These are phyloP conservation scores for Apis laboriosa DNA, from an alignment of 1,140 invertebrate species.

Conservation along the genomic window DNA sequence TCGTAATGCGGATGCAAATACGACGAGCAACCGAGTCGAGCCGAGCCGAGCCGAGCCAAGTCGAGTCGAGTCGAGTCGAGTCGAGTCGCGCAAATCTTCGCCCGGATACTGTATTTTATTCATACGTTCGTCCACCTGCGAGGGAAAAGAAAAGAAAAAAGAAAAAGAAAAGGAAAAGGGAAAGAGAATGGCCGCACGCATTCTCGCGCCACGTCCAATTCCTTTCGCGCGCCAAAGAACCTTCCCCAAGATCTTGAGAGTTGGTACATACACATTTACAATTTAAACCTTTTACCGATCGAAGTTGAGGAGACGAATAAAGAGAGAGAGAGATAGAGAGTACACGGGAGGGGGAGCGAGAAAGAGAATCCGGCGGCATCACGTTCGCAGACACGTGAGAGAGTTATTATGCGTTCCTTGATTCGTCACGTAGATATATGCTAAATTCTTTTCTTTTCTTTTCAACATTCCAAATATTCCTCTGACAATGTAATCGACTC, in stretches of 20 bases:
- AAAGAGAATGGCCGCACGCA: not conserved
- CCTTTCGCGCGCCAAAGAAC: not conserved
- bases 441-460: not conserved
- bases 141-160: not conserved
- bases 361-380: slow-evolving; percentile 17
- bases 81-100: slow-evolving; percentile 61
- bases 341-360: too few species aligned
- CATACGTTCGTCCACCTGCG: slow-evolving; percentile 58
- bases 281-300: slow-evolving; percentile 36
- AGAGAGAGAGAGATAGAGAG: not conserved
- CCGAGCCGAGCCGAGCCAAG: slow-evolving; percentile 5
- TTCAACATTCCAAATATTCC: too few species aligned
- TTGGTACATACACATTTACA: slow-evolving; percentile 32
- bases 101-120: slow-evolving; percentile 70
- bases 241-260: too few species aligned
- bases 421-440: slow-evolving; percentile 4
- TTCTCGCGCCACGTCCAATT: not conserved
- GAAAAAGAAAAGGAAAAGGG: too few species aligned
- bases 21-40: slow-evolving; percentile 59
- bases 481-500: too few species aligned
- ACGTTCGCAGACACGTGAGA: slow-evolving; percentile 69
- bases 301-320: not conserved
- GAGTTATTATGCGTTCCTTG: slow-evolving; percentile 20
- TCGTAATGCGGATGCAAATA: slow-evolving; percentile 73
- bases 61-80: slow-evolving; percentile 19